Percentiles rank a stretch among this genome's conserved stretches.
These are phyloP conservation scores for Rhyzopertha dominica DNA, from an alignment of 1,140 invertebrate genomes.

Conservation along the genomic window DNA sequence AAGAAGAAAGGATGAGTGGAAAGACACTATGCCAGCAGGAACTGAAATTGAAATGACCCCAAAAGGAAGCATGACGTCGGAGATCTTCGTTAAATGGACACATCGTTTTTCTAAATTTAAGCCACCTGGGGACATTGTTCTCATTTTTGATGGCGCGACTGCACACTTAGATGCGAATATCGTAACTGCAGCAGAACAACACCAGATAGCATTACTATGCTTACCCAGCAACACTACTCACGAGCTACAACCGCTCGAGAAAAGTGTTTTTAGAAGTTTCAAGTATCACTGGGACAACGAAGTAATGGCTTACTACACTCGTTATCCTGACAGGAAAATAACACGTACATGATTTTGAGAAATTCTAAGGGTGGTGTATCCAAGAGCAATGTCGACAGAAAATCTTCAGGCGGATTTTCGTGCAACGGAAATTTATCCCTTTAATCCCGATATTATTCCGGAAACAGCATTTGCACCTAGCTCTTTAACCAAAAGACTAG, in stretches of 20 bases:
- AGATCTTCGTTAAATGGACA: slow-evolving; percentile 38
- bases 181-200: slow-evolving; percentile 32
- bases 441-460: slow-evolving; percentile 3
- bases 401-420: slow-evolving; percentile 6
- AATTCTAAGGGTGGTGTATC: no score
- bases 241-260: slow-evolving; percentile 40
- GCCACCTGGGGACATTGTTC: slow-evolving; percentile 28
- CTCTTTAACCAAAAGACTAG: neutral
- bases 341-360: slow-evolving; percentile 33
- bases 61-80: slow-evolving; percentile 42
- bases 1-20: slow-evolving; percentile 35
- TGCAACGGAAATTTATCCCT: slow-evolving; percentile 5
- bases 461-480: slow-evolving; percentile 1
- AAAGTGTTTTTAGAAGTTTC: slow-evolving; percentile 35
- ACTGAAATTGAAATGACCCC: slow-evolving; percentile 34
- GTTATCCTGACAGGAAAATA: slow-evolving; percentile 26
- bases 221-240: slow-evolving; percentile 44
- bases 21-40: slow-evolving; percentile 35
- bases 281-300: slow-evolving; percentile 33
- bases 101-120: slow-evolving; percentile 39
- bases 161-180: slow-evolving; percentile 37
- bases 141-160: slow-evolving; percentile 43
- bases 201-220: slow-evolving; percentile 37
- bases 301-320: slow-evolving; percentile 12
- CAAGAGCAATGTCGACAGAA: no score